phyloP scores from a whole-genome alignment of 2,888 invertebrate genomes.

The Pristionchus maxplancki region DNA sequence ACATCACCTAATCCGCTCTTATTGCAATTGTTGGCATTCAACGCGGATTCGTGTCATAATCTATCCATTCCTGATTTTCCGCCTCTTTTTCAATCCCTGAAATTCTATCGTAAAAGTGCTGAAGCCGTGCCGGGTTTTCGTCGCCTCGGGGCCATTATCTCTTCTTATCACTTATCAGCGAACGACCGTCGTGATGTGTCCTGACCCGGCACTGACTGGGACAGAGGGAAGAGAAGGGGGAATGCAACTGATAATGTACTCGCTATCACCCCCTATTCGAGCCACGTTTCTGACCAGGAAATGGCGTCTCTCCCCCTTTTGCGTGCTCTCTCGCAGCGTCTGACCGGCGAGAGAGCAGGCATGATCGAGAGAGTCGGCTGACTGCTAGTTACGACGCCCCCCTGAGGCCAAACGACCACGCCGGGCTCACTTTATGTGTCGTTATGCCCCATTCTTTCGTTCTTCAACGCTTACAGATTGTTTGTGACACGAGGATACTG shows the following conservation, averaged over 20 bases:
- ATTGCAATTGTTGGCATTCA: neutral
- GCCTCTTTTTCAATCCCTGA: neutral
- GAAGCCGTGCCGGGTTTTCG: too few species aligned
- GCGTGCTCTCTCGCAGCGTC: neutral
- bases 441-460: neutral
- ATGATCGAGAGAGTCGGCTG: neutral
- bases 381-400: neutral
- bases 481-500: neutral
- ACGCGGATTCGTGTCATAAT: neutral
- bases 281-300: neutral
- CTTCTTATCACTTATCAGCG: neutral
- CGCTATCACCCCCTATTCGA: neutral
- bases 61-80: neutral
- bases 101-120: neutral
- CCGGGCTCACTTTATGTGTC: neutral
- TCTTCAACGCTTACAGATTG: neutral
- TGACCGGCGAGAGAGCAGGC: neutral
- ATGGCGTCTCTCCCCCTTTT: neutral
- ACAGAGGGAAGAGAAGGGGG: neutral
- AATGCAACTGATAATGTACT: conserved; percentile 46
- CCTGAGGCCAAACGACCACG: neutral
- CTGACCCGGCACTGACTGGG: conserved; percentile 26
- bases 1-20: neutral
- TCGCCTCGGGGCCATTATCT: conserved; percentile 16
- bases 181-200: neutral